phyloP scores from a whole-genome alignment of 2,113 vertebrate genomes.

The Desmodus rotundus region DNA sequence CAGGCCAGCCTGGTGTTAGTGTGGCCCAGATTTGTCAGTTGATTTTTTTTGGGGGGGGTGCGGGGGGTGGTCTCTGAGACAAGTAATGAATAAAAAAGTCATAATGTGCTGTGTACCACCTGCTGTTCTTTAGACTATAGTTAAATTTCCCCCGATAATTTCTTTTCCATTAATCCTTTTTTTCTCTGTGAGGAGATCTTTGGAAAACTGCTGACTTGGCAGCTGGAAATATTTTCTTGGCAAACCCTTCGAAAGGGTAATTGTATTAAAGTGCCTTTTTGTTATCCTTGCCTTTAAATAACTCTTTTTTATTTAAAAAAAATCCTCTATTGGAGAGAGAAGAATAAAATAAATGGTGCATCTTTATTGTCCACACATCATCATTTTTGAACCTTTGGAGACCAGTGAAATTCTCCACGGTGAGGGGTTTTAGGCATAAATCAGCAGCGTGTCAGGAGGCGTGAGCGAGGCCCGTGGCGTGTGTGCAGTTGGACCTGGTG shows the following conservation, averaged over 20 bases:
- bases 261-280: slow-evolving; percentile 60
- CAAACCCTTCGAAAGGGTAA: slow-evolving; percentile 62
- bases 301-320: not conserved
- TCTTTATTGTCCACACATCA: slow-evolving; percentile 35
- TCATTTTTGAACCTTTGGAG: slow-evolving; percentile 52
- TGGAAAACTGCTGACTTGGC: slow-evolving; percentile 71
- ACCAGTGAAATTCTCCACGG: not conserved
- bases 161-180: slow-evolving; percentile 59
- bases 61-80: not conserved
- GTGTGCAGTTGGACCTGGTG: not conserved
- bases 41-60: not conserved
- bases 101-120: slow-evolving; percentile 50
- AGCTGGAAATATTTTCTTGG: slow-evolving; percentile 68
- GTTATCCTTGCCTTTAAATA: slow-evolving; percentile 61
- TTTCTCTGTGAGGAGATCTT: slow-evolving; percentile 40
- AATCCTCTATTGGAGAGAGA: slow-evolving; percentile 34
- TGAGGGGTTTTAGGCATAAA: slow-evolving; percentile 5
- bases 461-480: not conserved
- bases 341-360: slow-evolving; percentile 20
- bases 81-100: slow-evolving; percentile 72
- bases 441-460: not conserved
- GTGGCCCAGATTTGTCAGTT: slow-evolving; percentile 56
- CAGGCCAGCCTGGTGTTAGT: not conserved
- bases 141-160: slow-evolving; percentile 65
- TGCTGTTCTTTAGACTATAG: slow-evolving; percentile 62